A percentile compares a stretch with the other conserved stretches of the same genome.
phyloP scores from a whole-genome alignment of 1,140 invertebrate species.

The Venustaconcha ellipsiformis region DNA sequence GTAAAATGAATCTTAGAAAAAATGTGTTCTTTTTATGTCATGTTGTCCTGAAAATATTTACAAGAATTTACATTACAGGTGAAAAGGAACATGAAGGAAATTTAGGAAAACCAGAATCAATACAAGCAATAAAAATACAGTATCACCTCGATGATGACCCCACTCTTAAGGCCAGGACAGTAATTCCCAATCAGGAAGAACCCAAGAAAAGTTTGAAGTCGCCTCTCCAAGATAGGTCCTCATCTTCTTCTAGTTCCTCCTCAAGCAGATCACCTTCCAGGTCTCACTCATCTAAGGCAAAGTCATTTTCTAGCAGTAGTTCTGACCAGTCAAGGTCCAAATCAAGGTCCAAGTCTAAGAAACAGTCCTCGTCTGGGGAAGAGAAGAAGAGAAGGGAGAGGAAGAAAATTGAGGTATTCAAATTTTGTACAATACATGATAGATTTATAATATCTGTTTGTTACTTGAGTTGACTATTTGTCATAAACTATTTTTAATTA shows the following conservation, averaged over 20 bases:
- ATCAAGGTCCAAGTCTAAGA: constrained; percentile 4
- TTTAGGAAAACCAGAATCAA: constrained; percentile 19
- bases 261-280: neutral
- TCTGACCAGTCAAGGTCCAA: constrained; percentile 17
- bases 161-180: constrained; percentile 22
- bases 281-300: too few species aligned
- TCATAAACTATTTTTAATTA: too few species aligned
- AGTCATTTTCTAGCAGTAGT: too few species aligned
- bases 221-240: constrained; percentile 23
- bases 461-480: too few species aligned
- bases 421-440: too few species aligned
- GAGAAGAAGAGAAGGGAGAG: constrained; percentile 27
- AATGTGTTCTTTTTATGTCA: neutral
- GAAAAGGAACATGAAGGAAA: neutral
- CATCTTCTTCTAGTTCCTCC: constrained; percentile 6
- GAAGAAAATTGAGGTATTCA: constrained; percentile 28
- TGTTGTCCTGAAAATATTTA: neutral
- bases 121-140: constrained; percentile 26
- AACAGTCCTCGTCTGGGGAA: constrained; percentile 13
- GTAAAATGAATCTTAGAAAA: neutral
- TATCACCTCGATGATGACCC: constrained; percentile 31
- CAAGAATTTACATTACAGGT: neutral
- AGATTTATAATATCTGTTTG: too few species aligned
- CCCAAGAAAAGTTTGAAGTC: constrained; percentile 23
- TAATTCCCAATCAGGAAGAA: constrained; percentile 16